Evolutionary conservation across 2,113 vertebrate genomes (phyloP), one percentile per base, ranked within the genome.

Genomic region (Falcunculus frontatus): DNA sequence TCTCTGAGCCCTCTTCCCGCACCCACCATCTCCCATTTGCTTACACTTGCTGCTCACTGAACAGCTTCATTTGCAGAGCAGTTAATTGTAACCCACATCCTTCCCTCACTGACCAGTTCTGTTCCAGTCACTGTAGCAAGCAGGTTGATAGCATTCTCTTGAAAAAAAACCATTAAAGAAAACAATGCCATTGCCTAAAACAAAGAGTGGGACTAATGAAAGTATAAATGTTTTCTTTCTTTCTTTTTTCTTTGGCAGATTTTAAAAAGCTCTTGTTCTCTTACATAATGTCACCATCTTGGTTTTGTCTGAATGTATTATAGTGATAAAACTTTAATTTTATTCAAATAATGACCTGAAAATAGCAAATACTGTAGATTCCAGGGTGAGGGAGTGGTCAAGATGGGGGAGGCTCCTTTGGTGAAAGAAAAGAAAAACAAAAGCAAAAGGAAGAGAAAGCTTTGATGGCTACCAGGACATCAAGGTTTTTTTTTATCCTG

Each of bases 91-190:
- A 63, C 6, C 26, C 32, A 3, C 10, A 16, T 14, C 35, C 10
- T 88, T 32, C 50, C 32, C 41, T 72, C n/a, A 22, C 41, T 64
- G 26, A 59, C 15, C n/a, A 55, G 1, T 30, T 60, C 68, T 75
- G 35, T 62, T 53, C 25, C 52, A 76, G 20, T 19, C 44, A 18
- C 23, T 41, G 20, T 5, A 52, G 7, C 12, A 75, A 76, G 20
- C 7, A 60, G 15, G 11, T 33, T 93, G 30, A 53, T 23, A 68
- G 22, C 7, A 8, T 80, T 79, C 15, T 20, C 4, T 75, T 91
- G 22, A 18, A 56, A 82, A 80, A 14, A 3, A 3, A 6, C 6
- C 0, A 0, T 7, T n/a, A 7, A 69, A 47, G 27, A 29, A 39
- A 90, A 52, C 20, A 75, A 22, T 53, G 4, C 20, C 55, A 33